These are phyloP conservation scores for Calameuta idolon DNA, from an alignment of 2,888 invertebrate genomes.

Conservation along the genomic window DNA sequence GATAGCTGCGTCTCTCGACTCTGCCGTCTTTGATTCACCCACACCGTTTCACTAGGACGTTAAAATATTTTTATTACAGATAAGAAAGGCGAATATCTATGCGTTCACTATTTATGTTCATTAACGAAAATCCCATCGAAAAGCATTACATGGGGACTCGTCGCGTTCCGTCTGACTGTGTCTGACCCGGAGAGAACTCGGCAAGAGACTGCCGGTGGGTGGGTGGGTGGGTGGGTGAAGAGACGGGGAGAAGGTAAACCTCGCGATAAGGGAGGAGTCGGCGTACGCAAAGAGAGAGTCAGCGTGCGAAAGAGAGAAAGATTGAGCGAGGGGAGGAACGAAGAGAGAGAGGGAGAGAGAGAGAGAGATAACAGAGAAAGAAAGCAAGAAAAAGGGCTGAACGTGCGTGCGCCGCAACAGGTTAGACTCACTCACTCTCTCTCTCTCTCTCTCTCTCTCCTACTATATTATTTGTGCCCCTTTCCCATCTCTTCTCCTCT, in stretches of 20 bases:
- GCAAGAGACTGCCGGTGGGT: constrained; percentile 22
- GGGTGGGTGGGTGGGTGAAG: constrained; percentile 8
- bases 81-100: background rate
- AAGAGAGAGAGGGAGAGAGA: constrained; percentile 23
- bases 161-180: constrained; percentile 12
- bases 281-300: constrained; percentile 21
- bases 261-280: constrained; percentile 18
- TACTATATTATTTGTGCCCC: background rate
- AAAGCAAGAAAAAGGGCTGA: constrained; percentile 25
- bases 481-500: constrained; percentile 10
- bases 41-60: background rate
- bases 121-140: background rate
- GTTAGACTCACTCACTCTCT: constrained; percentile 37
- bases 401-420: constrained; percentile 64
- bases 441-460: constrained; percentile 12
- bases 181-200: constrained; percentile 21
- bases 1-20: background rate
- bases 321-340: constrained; percentile 68
- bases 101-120: background rate
- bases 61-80: background rate
- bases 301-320: constrained; percentile 66
- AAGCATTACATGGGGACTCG: background rate
- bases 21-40: background rate
- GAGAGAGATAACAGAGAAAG: background rate
- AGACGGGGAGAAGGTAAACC: constrained; percentile 17